phyloP scores from a whole-genome alignment of 2,113 vertebrate genomes.

The Hydropotes inermis region DNA sequence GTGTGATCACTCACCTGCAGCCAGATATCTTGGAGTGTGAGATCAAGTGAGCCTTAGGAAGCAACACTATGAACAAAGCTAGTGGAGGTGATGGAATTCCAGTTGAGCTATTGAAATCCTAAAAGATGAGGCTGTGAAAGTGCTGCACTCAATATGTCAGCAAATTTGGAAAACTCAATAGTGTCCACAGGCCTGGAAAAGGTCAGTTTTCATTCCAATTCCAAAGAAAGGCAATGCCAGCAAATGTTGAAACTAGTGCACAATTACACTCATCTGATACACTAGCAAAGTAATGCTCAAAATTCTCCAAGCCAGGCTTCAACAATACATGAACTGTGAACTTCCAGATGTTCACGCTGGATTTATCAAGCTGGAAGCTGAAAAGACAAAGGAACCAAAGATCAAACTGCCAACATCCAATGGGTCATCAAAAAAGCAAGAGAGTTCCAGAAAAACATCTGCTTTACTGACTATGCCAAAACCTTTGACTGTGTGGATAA shows the following conservation, averaged over 20 bases:
- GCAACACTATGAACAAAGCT: not conserved
- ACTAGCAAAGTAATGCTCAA: not conserved
- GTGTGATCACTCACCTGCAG: not conserved
- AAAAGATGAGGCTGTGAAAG: not conserved
- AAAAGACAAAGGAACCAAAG: not conserved
- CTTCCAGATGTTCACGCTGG: not conserved
- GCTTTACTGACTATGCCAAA: not conserved
- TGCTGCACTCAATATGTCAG: not conserved
- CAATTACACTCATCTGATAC: not conserved
- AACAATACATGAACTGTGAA: not conserved
- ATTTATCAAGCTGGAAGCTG: not conserved
- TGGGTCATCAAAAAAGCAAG: not conserved
- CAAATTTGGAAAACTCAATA: not conserved
- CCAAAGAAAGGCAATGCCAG: not conserved
- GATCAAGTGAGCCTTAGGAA: not conserved
- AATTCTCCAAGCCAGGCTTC: not conserved
- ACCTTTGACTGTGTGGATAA: not conserved
- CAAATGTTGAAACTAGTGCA: not conserved
- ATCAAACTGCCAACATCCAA: not conserved
- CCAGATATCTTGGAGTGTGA: fast-evolving
- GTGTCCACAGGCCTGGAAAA: not conserved
- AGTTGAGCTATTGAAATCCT: not conserved
- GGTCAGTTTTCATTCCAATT: not conserved
- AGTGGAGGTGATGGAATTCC: not conserved
- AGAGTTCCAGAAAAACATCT: not conserved